These are phyloP conservation scores for Sitta europaea DNA, from an alignment of 2,113 vertebrate species.

Conservation along the genomic window DNA sequence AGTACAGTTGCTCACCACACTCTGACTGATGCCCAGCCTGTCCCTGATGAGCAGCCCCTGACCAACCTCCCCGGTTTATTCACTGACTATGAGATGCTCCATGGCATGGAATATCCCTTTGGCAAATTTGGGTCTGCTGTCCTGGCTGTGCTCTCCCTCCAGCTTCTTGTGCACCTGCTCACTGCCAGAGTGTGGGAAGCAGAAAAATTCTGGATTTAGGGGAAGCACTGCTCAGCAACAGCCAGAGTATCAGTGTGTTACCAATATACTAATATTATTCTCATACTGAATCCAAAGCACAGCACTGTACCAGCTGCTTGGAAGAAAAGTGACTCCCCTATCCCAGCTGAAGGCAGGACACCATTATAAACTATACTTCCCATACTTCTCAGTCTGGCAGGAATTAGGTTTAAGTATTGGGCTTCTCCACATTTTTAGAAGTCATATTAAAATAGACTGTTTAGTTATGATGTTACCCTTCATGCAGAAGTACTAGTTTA, in stretches of 20 bases:
- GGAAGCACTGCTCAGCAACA: neutral
- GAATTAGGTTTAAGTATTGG: neutral
- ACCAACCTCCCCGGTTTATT: neutral
- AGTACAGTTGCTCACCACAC: neutral
- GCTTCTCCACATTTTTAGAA: neutral
- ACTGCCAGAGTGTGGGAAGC: rapidly evolving
- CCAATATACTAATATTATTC: neutral
- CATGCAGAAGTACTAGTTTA: neutral
- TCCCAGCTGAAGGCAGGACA: neutral
- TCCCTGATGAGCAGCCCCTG: neutral
- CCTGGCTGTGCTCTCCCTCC: neutral
- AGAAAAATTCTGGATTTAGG: neutral
- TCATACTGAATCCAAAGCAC: neutral
- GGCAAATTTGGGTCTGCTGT: neutral
- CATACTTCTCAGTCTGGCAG: neutral
- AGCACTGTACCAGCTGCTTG: neutral
- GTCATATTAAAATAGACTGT: neutral
- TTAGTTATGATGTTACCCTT: rapidly evolving
- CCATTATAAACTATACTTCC: neutral
- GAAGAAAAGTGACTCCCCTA: neutral
- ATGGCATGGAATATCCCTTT: neutral
- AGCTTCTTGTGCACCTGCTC: neutral
- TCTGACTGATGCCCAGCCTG: neutral
- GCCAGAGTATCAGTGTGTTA: neutral
- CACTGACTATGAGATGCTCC: neutral